Base-by-base conservation (phyloP, 2,113 vertebrate genomes). In the Cheirogaleus medius region DNA sequence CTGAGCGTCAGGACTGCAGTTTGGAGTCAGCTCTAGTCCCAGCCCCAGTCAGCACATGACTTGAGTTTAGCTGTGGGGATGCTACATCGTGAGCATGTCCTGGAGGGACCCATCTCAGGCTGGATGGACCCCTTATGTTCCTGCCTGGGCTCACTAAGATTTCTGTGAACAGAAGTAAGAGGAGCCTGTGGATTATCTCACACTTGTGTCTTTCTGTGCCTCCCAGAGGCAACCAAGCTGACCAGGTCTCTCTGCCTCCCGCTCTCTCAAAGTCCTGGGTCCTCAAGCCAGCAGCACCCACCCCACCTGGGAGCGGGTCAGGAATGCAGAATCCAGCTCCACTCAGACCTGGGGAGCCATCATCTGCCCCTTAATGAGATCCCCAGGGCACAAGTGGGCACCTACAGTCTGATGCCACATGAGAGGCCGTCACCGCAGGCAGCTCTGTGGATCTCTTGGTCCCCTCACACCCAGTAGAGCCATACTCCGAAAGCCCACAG, bases 11-110 rank as follows among this genome's bases (percentile, higher is more conserved):
- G 20, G 17, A 15, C 4, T 18, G 20, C 14, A 78, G 84, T 27
- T 54, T 15, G 37, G 34, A 56, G 18, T 34, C 49, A 66, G 7
- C 23, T 49, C 0, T 52, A 58, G 63, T 8, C 39, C 78, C 39
- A 20, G 54, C 42, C 52, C 37, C 2, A 1, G 0, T 8, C n/a
- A 5, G 39, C 58, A 47, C 21, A 14, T 5, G 4, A 34, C n/a
- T 68, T 52, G 13, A 18, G 27, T 39, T 47, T 49, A 21, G 47
- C 23, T 3, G 15, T 29, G 49, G 25, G 47, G 47, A 25, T 56
- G 49, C 85, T 42, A 2, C 17, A 44, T 44, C 12, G 17, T 14
- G 29, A 71, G 76, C n/a, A 71, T 34, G 18, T 37, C 71, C 8
- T 18, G 23, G 32, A 21, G n/a, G 47, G 49, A 6, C 47, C 29